Conservation (phyloP, 1,140 invertebrate genomes). For the Drosophila malerkotliana region DNA sequence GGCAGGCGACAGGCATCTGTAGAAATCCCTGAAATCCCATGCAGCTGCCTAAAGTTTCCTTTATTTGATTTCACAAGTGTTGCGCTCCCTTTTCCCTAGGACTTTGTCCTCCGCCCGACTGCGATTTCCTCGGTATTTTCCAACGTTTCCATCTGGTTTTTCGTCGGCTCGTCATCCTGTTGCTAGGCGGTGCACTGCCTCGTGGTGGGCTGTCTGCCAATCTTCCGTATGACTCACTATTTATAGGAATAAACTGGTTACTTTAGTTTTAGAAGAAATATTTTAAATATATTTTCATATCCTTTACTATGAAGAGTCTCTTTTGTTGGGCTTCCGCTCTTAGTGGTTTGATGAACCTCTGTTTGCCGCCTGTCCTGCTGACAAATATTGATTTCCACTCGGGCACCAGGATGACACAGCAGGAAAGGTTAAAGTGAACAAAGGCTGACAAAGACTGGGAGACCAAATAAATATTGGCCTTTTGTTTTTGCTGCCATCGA, state of each 20-base stretch:
- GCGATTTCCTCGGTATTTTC: slow-evolving; percentile 25
- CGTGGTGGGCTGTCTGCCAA: slow-evolving; percentile 21
- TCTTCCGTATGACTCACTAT: slow-evolving; percentile 9
- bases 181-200: slow-evolving; percentile 55
- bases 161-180: slow-evolving; percentile 44
- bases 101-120: slow-evolving; percentile 8
- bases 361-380: slow-evolving; percentile 2
- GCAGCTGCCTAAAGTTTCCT: slow-evolving; percentile 67
- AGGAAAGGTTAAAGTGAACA: slow-evolving; percentile 42
- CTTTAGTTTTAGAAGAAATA: no score
- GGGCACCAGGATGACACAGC: slow-evolving; percentile 41
- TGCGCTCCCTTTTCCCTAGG: slow-evolving; percentile 35
- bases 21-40: slow-evolving; percentile 57
- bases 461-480: slow-evolving; percentile 45
- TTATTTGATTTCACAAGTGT: slow-evolving; percentile 78
- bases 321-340: slow-evolving; percentile 11
- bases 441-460: slow-evolving; percentile 39
- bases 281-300: not conserved
- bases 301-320: not conserved
- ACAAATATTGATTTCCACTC: slow-evolving; percentile 69
- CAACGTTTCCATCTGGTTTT: slow-evolving; percentile 12
- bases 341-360: slow-evolving; percentile 20
- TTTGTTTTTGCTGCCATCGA: slow-evolving; percentile 37
- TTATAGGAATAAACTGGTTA: not conserved
- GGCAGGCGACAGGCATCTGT: slow-evolving; percentile 11